Evolutionary conservation across 2,113 vertebrate species (phyloP).

Genomic region (human): DNA sequence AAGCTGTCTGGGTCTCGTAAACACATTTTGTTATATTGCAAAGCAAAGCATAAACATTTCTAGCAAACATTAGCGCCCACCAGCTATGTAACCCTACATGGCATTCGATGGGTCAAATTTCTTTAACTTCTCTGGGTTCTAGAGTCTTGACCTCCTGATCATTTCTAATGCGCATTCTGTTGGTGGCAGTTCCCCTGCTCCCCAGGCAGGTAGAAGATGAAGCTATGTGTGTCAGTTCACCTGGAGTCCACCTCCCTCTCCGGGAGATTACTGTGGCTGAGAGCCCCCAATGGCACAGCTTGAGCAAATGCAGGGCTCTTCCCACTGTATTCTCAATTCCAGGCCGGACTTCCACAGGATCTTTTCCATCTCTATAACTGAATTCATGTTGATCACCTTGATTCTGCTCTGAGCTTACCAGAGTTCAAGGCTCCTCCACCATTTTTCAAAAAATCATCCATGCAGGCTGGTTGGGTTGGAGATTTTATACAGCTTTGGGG

Average conservation of each 20-base stretch:
- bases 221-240: not conserved
- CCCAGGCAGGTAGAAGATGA: not conserved
- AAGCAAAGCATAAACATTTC: not conserved
- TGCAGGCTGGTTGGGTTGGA: not conserved
- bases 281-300: not conserved
- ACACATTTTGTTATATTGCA: not conserved
- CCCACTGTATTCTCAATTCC: not conserved
- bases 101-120: not conserved
- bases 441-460: not conserved
- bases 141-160: not conserved
- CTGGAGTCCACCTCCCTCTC: not conserved
- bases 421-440: not conserved
- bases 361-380: not conserved
- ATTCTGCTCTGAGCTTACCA: slow-evolving; percentile 18
- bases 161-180: not conserved
- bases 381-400: not conserved
- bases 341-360: not conserved
- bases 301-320: not conserved
- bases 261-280: not conserved
- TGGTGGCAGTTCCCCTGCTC: not conserved
- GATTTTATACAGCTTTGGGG: not conserved
- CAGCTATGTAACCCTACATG: not conserved
- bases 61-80: not conserved
- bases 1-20: not conserved
- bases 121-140: not conserved